Evolutionary conservation across 2,113 vertebrate genomes (phyloP), one percentile per base, ranked within the genome.

Genomic region (Rissa tridactyla): DNA sequence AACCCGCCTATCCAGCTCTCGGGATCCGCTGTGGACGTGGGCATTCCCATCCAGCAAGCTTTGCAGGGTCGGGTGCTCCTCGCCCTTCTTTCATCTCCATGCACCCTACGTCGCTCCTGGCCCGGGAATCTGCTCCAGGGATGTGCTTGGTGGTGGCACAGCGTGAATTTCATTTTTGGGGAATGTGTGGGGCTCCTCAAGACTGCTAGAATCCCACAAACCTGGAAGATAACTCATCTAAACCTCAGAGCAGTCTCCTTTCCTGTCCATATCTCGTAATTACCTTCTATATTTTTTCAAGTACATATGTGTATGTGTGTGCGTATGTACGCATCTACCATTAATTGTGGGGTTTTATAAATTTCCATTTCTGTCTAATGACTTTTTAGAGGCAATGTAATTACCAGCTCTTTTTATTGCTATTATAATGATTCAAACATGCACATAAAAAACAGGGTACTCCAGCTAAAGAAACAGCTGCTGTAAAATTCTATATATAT

Each of bases 351-450:
- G 54, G 15, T 14, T 88, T 92, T 70, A 54, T 84, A 60, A 52
- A 89, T 89, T 93, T 89, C 73, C 62, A 75, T 93, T 89, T 71
- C 88, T 70, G 23, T 51, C 79, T 90, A 90, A 95, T 77, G 89
- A 36, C 72, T 83, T 92, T 95, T 96, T 92, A 86, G 40, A 92
- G 83, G 90, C 78, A 94, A 38, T 58, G 73, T 86, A 91, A 88
- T 87, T 82, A 91, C 86, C 77, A 78, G 46, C 19, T 60, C 47
- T 82, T 94, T 90, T 94, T 85, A 75, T 78, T 93, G 51, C 82
- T 78, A 66, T 91, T 92, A 58, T 72, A 90, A 77, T 80, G 87
- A 82, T 51, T 93, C 30, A 27, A 93, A 82, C 87, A 77, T 51
- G 6, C 86, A n/a, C 12, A 38, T n/a, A 52, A 69, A 88, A 38